Percentiles rank a stretch among this genome's conserved stretches.
phyloP scores from a whole-genome alignment of 2,797 vertebrate genomes.

The Salarias fasciatus region DNA sequence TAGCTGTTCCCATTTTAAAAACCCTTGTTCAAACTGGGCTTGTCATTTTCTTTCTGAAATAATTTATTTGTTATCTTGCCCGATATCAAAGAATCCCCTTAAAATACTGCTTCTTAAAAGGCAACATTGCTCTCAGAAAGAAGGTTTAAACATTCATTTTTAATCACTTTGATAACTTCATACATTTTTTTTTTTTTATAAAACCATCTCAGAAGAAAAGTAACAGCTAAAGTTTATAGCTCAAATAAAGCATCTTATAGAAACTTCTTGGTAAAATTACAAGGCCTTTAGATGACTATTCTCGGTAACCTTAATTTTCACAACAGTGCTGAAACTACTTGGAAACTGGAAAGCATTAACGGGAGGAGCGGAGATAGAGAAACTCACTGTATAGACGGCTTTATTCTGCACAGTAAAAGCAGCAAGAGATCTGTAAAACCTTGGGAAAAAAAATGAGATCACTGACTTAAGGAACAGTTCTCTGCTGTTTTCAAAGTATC shows the following conservation, averaged over 20 bases:
- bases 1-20: conserved; percentile 67
- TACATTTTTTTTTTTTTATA: conserved; percentile 33
- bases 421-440: conserved; percentile 42
- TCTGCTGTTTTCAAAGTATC: conserved; percentile 54
- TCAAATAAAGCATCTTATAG: conserved; percentile 36
- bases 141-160: conserved; percentile 35
- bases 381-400: conserved; percentile 36
- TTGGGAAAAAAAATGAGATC: conserved; percentile 35
- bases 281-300: conserved; percentile 35
- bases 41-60: conserved; percentile 44
- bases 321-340: conserved; percentile 35
- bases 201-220: conserved; percentile 45
- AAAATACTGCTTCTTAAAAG: conserved; percentile 32
- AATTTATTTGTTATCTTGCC: conserved; percentile 53
- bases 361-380: conserved; percentile 35
- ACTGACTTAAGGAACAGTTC: conserved; percentile 49
- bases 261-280: conserved; percentile 47
- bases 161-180: conserved; percentile 40
- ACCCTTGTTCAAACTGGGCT: conserved; percentile 57
- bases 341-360: conserved; percentile 35
- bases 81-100: conserved; percentile 36
- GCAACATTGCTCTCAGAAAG: conserved; percentile 24
- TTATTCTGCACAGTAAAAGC: conserved; percentile 43
- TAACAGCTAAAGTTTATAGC: conserved; percentile 36
- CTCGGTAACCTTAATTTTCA: conserved; percentile 50